Evolutionary conservation across 1,140 invertebrate genomes (phyloP).

Genomic region (Carcinoscorpius rotundicauda): DNA sequence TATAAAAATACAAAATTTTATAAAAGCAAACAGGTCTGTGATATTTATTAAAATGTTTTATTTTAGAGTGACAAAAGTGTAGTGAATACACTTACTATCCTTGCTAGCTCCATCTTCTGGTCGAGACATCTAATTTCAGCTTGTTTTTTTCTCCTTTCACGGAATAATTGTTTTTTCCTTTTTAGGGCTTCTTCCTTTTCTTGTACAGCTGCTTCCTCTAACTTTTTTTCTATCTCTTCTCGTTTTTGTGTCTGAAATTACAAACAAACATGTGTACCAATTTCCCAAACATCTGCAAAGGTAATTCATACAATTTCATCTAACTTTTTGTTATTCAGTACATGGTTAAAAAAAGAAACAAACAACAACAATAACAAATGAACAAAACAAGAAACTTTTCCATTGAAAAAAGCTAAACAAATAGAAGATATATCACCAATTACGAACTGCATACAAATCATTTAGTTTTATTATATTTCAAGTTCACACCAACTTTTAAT

Average conservation of each 20-base stretch:
- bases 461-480: too few relatives aligned
- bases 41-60: too few relatives aligned
- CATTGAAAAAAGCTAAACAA: too few relatives aligned
- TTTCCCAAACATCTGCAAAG: too few relatives aligned
- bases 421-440: too few relatives aligned
- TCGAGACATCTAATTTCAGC: conserved; percentile 79
- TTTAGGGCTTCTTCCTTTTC: conserved; percentile 74
- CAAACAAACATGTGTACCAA: not conserved
- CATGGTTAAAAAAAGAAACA: not conserved
- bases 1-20: too few relatives aligned
- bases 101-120: conserved; percentile 72
- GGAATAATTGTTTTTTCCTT: conserved; percentile 72
- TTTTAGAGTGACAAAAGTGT: too few relatives aligned
- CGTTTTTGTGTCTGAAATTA: conserved; percentile 56
- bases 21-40: too few relatives aligned
- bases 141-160: conserved; percentile 71
- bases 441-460: too few relatives aligned
- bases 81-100: conserved; percentile 48
- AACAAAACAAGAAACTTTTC: too few relatives aligned
- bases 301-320: conserved; percentile 10
- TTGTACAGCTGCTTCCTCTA: conserved; percentile 76
- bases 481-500: too few relatives aligned
- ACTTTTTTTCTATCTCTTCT: conserved; percentile 80
- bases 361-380: too few relatives aligned
- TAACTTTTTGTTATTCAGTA: conserved; percentile 26